Evolutionary conservation across 35 echinoderm and acorn worm species (phyloP), one percentile per base, ranked within the genome.

Genomic region (Apostichopus californicus): DNA sequence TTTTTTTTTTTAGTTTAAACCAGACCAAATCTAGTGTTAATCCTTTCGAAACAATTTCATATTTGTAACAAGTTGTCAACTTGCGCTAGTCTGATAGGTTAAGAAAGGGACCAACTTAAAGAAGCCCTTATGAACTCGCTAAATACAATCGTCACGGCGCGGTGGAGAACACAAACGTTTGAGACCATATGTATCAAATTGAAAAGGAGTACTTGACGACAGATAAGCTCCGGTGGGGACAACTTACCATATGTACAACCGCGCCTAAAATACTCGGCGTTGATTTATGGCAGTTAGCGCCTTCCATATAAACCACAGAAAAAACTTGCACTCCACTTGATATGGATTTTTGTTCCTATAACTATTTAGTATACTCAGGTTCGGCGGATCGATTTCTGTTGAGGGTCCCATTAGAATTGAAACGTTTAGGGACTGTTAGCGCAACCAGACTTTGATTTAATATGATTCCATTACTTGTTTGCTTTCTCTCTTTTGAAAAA

Each of bases 131-230:
- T 73, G 71, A 73, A 73, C 71, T 18, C 71, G 14, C 20, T 73
- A 73, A 73, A 73, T 21, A 18, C 14, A 17, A 73, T 73, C 71
- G 71, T 73, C 20, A 73, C 71, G 71, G 71, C 10, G 71, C 71
- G 71, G 71, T 73, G 71, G 6, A 73, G 5, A 73, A 13, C 71
- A 18, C 71, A 73, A 73, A 73, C 71, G 71, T 73, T 73, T 6
- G 71, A 73, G 71, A n/a, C 14, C 71, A 73, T 73, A 73, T 73
- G 71, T 73, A 73, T 73, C 71, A 5, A 73, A 73, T 73, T 73
- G 71, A 73, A 73, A 73, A 73, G 13, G 71, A 73, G 6, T 17
- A 73, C 71, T 73, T 73, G 71, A 6, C 71, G 71, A 73, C 14
- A 73, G 71, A 13, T 73, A 12, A 73, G 2, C 17, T 73, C 71